A percentile compares a stretch with the other conserved stretches of the same genome.
These are phyloP conservation scores for Myiotriccus ornatus DNA, from an alignment of 2,797 vertebrate species.

Conservation along the genomic window DNA sequence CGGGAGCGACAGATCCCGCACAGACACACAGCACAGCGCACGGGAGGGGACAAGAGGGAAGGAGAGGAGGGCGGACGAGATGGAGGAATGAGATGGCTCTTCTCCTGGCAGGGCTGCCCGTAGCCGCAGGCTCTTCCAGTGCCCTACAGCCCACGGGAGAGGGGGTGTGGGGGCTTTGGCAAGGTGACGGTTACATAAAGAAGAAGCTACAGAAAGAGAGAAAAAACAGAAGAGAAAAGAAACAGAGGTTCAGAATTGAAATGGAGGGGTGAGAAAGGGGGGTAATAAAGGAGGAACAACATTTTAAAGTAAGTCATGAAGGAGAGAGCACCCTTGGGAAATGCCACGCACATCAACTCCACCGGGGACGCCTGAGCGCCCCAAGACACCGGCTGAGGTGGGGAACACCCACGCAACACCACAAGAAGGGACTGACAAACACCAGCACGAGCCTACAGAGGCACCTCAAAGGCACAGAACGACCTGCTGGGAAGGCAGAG, in stretches of 20 bases:
- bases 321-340: not conserved
- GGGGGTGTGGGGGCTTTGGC: constrained; percentile 73
- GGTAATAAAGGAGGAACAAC: not conserved
- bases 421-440: not conserved
- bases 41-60: constrained; percentile 52
- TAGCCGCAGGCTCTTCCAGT: constrained; percentile 74
- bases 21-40: constrained; percentile 67
- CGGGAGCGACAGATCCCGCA: constrained; percentile 45
- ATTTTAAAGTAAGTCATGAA: not conserved
- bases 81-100: constrained; percentile 77
- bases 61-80: constrained; percentile 68
- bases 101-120: constrained; percentile 68
- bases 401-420: not conserved
- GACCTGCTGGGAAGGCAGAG: not conserved
- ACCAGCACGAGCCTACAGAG: not conserved
- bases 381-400: accelerated
- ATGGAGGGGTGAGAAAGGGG: not conserved
- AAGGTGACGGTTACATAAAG: constrained; percentile 81
- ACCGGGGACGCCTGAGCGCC: not conserved
- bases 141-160: constrained; percentile 74
- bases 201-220: constrained; percentile 83
- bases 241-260: constrained; percentile 72
- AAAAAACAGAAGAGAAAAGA: constrained; percentile 69
- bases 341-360: not conserved
- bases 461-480: not conserved